These are phyloP conservation scores for Agonopterix heracliana DNA, from an alignment of 2,888 invertebrate species.

Conservation along the genomic window DNA sequence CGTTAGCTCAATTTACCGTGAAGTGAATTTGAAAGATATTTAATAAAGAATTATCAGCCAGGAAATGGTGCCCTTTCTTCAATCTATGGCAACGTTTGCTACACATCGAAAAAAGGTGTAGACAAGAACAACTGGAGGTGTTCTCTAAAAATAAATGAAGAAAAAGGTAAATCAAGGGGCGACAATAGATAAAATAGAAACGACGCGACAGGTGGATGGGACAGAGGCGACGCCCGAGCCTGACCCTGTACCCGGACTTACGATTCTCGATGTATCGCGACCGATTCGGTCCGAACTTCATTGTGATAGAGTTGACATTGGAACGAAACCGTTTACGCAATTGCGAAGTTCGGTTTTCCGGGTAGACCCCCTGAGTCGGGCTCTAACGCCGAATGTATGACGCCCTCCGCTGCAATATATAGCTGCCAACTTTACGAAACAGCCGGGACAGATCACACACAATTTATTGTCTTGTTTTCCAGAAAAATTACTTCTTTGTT, in stretches of 20 bases:
- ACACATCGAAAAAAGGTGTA: neutral
- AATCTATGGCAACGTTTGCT: neutral
- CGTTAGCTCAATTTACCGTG: neutral
- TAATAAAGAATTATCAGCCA: neutral
- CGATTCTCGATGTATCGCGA: too few species aligned
- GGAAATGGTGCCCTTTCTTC: too few species aligned
- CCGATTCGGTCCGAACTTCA: too few species aligned
- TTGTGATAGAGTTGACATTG: too few species aligned
- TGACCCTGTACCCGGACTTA: too few species aligned
- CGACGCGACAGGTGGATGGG: constrained; percentile 30
- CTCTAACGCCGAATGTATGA: constrained; percentile 29
- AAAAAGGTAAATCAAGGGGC: constrained; percentile 17
- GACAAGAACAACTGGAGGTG: neutral
- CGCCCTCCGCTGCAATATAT: constrained; percentile 33
- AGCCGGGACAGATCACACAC: constrained; percentile 33
- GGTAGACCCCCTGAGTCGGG: too few species aligned
- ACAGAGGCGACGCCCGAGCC: constrained; percentile 21
- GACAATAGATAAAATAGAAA: constrained; percentile 27
- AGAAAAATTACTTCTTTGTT: constrained; percentile 19
- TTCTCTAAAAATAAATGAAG: neutral
- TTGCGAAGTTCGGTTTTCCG: too few species aligned
- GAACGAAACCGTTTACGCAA: too few species aligned
- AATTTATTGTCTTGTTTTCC: constrained; percentile 43
- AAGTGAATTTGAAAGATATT: neutral
- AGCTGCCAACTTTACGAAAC: constrained; percentile 36